phyloP scores from a whole-genome alignment of 2,888 invertebrate species.

The Endotricha flammealis region DNA sequence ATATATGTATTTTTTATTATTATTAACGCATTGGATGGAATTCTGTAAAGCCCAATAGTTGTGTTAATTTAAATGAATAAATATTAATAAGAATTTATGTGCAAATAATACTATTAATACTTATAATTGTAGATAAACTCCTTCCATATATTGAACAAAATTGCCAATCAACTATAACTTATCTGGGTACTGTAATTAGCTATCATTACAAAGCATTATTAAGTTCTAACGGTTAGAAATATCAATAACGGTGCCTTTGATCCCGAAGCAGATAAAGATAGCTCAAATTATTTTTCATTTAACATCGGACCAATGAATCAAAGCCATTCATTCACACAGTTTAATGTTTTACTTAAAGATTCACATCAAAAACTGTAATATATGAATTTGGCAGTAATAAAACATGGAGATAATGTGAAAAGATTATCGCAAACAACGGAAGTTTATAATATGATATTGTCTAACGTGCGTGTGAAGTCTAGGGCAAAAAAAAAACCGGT shows the following conservation, averaged over 20 bases:
- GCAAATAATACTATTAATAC: no score
- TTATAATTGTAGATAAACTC: no score
- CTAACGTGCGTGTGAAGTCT: constrained; percentile 19
- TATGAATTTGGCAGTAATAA: constrained; percentile 18
- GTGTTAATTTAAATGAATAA: no score
- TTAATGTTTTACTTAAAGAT: constrained; percentile 8
- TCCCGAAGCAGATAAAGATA: constrained; percentile 1
- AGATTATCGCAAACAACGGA: constrained; percentile 29
- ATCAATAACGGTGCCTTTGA: constrained; percentile 19
- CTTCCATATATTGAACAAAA: neutral
- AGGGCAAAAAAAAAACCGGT: constrained; percentile 10
- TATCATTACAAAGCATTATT: constrained; percentile 39
- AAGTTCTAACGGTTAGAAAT: constrained; percentile 18
- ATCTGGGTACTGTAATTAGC: constrained; percentile 3
- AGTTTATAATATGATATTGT: constrained; percentile 20
- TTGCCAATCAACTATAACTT: neutral
- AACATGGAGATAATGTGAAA: constrained; percentile 23
- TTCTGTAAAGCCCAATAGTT: no score
- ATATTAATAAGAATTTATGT: no score
- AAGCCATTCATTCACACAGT: constrained; percentile 2
- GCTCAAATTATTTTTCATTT: constrained; percentile 1
- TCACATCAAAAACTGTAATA: constrained; percentile 24
- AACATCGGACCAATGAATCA: neutral
- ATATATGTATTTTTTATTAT: no score
- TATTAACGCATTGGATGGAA: no score